phyloP scores from a whole-genome alignment of 2,888 invertebrate genomes.

The Tetheella fluctuosa region DNA sequence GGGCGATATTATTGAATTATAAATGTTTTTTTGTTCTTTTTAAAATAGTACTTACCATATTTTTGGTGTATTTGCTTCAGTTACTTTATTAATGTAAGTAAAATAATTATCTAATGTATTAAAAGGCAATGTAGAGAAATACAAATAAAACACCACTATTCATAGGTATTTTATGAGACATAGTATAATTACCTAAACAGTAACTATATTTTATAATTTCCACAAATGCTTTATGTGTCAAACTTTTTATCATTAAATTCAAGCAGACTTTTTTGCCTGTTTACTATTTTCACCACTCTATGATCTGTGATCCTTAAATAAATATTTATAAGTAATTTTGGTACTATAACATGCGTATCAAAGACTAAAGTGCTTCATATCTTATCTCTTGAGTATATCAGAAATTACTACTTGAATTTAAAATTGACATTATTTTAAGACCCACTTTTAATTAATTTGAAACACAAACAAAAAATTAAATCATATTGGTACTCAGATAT shows the following conservation, averaged over 20 bases:
- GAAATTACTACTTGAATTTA: neutral
- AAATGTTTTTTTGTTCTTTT: neutral
- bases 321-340: neutral
- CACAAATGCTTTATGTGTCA: too few species aligned
- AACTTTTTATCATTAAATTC: too few species aligned
- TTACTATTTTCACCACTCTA: neutral
- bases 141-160: too few species aligned
- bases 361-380: neutral
- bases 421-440: too few species aligned
- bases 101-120: too few species aligned
- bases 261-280: neutral
- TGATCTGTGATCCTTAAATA: neutral
- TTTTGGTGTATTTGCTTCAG: neutral
- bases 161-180: too few species aligned
- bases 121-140: too few species aligned
- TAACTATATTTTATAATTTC: too few species aligned
- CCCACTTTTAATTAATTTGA: constrained; percentile 1
- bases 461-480: neutral
- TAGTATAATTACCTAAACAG: too few species aligned
- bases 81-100: too few species aligned
- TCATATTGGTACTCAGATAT: neutral
- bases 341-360: neutral
- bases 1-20: constrained; percentile 26
- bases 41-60: neutral
- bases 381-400: neutral